Conservation (phyloP, 2,797 vertebrate genomes). For the Siniperca obscura region DNA sequence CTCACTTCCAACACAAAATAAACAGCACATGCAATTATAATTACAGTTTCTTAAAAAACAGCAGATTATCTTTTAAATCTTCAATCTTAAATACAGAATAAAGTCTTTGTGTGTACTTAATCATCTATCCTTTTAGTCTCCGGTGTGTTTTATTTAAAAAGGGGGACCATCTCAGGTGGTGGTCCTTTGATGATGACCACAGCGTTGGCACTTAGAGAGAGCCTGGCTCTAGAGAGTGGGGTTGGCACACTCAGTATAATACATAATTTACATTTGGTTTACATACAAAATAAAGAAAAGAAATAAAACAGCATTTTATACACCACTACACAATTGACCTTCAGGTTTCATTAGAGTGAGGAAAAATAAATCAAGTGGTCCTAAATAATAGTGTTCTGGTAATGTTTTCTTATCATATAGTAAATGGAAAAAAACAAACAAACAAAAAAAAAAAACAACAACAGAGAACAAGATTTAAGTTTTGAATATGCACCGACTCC, state of each 20-base stretch:
- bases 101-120: constrained; percentile 80
- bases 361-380: constrained; percentile 79
- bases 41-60: constrained; percentile 88
- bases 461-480: constrained; percentile 39
- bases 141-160: constrained; percentile 85
- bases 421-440: constrained; percentile 23
- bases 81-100: constrained; percentile 87
- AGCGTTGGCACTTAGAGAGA: constrained; percentile 93
- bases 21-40: constrained; percentile 93
- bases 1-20: constrained; percentile 85
- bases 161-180: constrained; percentile 85
- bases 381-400: constrained; percentile 79
- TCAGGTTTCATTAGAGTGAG: constrained; percentile 77
- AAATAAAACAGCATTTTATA: constrained; percentile 71
- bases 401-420: constrained; percentile 72
- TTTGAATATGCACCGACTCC: constrained; percentile 63
- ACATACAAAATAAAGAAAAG: constrained; percentile 77
- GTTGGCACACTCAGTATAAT: constrained; percentile 92
- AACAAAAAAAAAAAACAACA: constrained; percentile 15
- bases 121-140: constrained; percentile 84
- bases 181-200: constrained; percentile 86
- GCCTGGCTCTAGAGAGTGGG: constrained; percentile 88
- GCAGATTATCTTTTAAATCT: constrained; percentile 85
- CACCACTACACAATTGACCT: constrained; percentile 79
- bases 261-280: constrained; percentile 89